These are phyloP conservation scores for Acomys russatus DNA, from an alignment of 2,797 vertebrate species.

Conservation along the genomic window DNA sequence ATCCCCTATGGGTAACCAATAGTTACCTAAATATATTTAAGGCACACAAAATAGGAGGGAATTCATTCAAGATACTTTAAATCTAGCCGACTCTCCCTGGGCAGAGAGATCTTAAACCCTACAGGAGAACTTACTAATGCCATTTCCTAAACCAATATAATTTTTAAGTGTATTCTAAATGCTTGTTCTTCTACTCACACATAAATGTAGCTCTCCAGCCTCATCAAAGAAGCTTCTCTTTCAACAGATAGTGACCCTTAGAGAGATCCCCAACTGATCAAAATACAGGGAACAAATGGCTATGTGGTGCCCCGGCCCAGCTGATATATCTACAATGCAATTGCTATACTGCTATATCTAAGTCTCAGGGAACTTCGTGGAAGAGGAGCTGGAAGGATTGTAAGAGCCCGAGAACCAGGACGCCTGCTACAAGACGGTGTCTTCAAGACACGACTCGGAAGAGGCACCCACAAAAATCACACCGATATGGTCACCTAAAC, in stretches of 20 bases:
- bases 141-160: background rate
- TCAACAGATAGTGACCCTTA: no score
- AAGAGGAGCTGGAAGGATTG: background rate
- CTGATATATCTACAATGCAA: background rate
- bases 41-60: background rate
- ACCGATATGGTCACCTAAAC: background rate
- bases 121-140: background rate
- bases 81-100: no score
- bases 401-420: background rate
- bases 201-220: background rate
- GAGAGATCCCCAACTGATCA: no score
- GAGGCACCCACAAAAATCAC: background rate
- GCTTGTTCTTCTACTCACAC: fast-evolving
- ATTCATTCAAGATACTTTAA: background rate
- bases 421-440: background rate
- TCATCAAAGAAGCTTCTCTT: background rate
- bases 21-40: background rate
- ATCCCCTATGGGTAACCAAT: background rate
- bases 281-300: background rate
- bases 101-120: background rate
- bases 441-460: background rate
- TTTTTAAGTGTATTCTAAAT: background rate
- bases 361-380: background rate
- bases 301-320: background rate
- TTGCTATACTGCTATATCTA: background rate